Evolutionary conservation across 2,888 invertebrate species (phyloP).

Genomic region (Rhagophthalmus giganteus): DNA sequence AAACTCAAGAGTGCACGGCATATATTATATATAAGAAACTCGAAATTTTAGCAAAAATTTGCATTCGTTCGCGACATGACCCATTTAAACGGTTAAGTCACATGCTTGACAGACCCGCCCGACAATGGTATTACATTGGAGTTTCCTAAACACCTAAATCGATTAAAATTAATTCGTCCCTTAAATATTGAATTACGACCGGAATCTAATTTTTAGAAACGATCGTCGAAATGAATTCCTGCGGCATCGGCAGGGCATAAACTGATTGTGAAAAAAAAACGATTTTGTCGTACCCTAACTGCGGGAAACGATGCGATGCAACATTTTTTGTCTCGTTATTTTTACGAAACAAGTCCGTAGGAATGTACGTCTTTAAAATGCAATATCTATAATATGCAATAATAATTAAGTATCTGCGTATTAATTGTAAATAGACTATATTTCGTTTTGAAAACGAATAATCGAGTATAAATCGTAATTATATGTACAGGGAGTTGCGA

Average conservation of each 20-base stretch:
- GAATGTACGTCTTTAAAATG: no score
- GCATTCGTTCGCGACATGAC: slow-evolving; percentile 38
- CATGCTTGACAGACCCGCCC: slow-evolving; percentile 55
- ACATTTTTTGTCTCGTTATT: not conserved
- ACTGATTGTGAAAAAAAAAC: not conserved
- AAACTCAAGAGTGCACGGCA: not conserved
- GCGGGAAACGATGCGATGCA: not conserved
- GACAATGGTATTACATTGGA: slow-evolving; percentile 22
- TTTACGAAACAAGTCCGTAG: not conserved
- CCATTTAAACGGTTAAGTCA: slow-evolving; percentile 51
- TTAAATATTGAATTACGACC: not conserved
- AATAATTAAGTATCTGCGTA: no score
- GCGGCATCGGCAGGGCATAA: no score
- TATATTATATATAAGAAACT: not conserved
- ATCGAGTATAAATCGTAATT: no score
- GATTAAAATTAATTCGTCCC: not conserved
- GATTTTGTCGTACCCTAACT: not conserved
- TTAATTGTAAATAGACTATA: no score
- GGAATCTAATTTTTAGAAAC: not conserved
- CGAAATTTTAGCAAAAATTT: not conserved
- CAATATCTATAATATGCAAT: no score
- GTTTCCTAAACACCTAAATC: not conserved
- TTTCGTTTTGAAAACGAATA: not conserved
- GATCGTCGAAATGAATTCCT: not conserved
- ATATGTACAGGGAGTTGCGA: no score